These are phyloP conservation scores for Allygus modestus DNA, from an alignment of 2,888 invertebrate species.

Conservation along the genomic window DNA sequence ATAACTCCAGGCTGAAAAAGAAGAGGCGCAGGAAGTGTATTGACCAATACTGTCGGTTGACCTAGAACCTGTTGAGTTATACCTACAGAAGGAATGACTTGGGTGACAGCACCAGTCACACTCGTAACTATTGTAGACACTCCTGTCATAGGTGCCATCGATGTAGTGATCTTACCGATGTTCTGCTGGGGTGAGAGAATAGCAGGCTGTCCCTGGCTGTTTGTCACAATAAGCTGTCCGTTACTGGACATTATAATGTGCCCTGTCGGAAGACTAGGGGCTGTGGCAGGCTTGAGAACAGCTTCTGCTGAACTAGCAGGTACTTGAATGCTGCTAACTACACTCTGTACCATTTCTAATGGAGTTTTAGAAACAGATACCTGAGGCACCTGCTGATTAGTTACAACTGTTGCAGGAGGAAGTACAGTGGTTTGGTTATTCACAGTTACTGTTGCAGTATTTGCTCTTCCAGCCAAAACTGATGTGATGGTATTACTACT, in stretches of 20 bases:
- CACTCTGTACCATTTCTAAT: slow-evolving; percentile 84
- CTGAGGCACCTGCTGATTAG: slow-evolving; percentile 60
- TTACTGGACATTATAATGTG: slow-evolving; percentile 88
- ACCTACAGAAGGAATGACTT: slow-evolving; percentile 80
- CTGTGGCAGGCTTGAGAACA: slow-evolving; percentile 76
- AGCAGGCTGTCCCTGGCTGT: slow-evolving; percentile 72
- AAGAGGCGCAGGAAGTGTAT: slow-evolving; percentile 87
- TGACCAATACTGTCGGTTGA: slow-evolving; percentile 88
- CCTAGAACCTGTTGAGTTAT: slow-evolving; percentile 83
- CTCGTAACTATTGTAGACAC: slow-evolving; percentile 81
- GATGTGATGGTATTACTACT: slow-evolving; percentile 90
- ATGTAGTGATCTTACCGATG: slow-evolving; percentile 78
- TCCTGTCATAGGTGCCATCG: slow-evolving; percentile 82
- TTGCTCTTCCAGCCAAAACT: slow-evolving; percentile 85
- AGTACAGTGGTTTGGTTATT: slow-evolving; percentile 59
- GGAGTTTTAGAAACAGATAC: slow-evolving; percentile 78
- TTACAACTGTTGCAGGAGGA: slow-evolving; percentile 58
- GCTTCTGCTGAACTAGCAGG: slow-evolving; percentile 69
- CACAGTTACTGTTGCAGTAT: slow-evolving; percentile 86
- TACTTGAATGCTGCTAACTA: slow-evolving; percentile 70
- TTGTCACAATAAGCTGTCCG: slow-evolving; percentile 85
- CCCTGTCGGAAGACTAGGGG: slow-evolving; percentile 78
- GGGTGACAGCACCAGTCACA: slow-evolving; percentile 80
- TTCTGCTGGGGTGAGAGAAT: slow-evolving; percentile 73
- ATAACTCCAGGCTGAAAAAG: slow-evolving; percentile 88